Percentiles rank a stretch among this genome's conserved stretches.
These are phyloP conservation scores for Hemibagrus wyckioides DNA, from an alignment of 2,113 vertebrate species.

Conservation along the genomic window DNA sequence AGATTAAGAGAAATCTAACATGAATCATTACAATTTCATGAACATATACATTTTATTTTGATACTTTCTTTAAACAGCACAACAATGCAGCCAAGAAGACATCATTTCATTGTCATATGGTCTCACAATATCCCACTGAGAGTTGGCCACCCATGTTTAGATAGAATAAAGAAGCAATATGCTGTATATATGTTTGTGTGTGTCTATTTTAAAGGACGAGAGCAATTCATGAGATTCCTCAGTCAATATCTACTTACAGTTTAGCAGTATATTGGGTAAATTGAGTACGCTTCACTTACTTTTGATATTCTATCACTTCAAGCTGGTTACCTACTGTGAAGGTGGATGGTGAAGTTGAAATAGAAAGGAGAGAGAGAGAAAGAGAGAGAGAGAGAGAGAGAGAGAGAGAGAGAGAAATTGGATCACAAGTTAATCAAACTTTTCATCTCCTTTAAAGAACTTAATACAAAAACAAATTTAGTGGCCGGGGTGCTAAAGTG, in stretches of 20 bases:
- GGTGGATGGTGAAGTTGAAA: slow-evolving; percentile 66
- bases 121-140: slow-evolving; percentile 6
- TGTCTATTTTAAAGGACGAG: slow-evolving; percentile 10
- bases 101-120: background rate
- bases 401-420: slow-evolving; percentile 62
- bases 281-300: slow-evolving; percentile 75
- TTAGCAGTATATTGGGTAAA: slow-evolving; percentile 77
- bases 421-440: slow-evolving; percentile 70
- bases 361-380: slow-evolving; percentile 39
- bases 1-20: background rate
- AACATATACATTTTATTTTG: background rate
- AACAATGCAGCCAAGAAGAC: slow-evolving; percentile 4
- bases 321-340: slow-evolving; percentile 94
- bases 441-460: slow-evolving; percentile 54
- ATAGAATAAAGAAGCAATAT: background rate
- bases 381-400: slow-evolving; percentile 43
- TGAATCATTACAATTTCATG: background rate
- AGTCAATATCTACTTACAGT: slow-evolving; percentile 69
- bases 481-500: slow-evolving; percentile 59
- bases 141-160: background rate
- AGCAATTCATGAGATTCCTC: slow-evolving; percentile 27
- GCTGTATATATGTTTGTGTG: slow-evolving; percentile 1
- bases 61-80: background rate
- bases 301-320: slow-evolving; percentile 92
- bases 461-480: slow-evolving; percentile 75